phyloP scores from a whole-genome alignment of 2,113 vertebrate genomes.

The Triplophysa dalaica region DNA sequence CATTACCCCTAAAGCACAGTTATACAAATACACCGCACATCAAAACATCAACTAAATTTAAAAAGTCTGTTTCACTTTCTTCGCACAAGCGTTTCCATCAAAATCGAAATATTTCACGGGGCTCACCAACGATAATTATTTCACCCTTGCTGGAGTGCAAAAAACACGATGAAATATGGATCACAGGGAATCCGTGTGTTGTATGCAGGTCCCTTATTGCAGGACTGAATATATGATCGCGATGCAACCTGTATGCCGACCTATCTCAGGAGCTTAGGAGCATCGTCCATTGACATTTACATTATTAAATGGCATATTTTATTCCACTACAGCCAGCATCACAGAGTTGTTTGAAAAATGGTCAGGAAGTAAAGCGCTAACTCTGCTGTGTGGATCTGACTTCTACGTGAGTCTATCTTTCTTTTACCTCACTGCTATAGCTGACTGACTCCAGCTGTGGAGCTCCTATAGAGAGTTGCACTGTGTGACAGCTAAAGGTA shows the following conservation, averaged over 20 bases:
- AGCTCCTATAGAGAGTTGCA: constrained; percentile 38
- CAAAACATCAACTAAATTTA: neutral
- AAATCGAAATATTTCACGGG: constrained; percentile 53
- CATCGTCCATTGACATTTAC: constrained; percentile 48
- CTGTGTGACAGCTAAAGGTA: constrained; percentile 30
- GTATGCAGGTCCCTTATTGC: constrained; percentile 32
- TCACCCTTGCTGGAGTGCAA: constrained; percentile 37
- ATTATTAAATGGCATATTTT: constrained; percentile 58
- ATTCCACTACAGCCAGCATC: constrained; percentile 48
- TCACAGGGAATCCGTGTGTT: constrained; percentile 38
- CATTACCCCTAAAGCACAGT: constrained; percentile 43
- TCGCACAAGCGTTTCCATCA: constrained; percentile 24
- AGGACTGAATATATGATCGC: neutral
- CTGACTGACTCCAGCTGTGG: constrained; percentile 51
- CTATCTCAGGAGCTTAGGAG: constrained; percentile 48
- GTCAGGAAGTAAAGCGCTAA: constrained; percentile 14
- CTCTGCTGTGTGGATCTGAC: constrained; percentile 13
- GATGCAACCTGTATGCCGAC: constrained; percentile 15
- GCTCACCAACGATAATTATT: constrained; percentile 8
- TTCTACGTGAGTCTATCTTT: constrained; percentile 20
- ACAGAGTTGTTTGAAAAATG: constrained; percentile 32
- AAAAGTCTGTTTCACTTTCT: constrained; percentile 8
- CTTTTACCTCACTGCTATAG: neutral
- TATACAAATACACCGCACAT: constrained; percentile 19
- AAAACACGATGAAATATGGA: constrained; percentile 58